A percentile compares a stretch with the other conserved stretches of the same genome.
These are phyloP conservation scores for Lepidostoma basale DNA, from an alignment of 1,140 invertebrate species.

Conservation along the genomic window DNA sequence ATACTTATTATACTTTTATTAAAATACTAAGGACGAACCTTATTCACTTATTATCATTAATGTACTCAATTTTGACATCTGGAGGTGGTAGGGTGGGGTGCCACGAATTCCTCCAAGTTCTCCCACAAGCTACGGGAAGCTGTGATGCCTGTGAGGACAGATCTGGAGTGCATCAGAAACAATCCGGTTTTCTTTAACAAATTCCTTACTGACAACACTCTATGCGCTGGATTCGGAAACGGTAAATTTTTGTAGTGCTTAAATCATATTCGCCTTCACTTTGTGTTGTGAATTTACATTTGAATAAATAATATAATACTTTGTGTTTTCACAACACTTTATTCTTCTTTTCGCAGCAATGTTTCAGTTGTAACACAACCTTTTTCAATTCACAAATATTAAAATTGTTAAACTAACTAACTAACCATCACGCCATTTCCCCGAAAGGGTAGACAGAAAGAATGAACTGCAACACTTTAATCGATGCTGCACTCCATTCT, in stretches of 20 bases:
- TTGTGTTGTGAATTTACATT: no score
- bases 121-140: slow-evolving; percentile 39
- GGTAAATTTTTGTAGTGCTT: slow-evolving; percentile 28
- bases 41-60: not conserved
- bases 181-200: slow-evolving; percentile 42
- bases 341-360: no score
- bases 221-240: slow-evolving; percentile 38
- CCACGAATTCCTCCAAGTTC: slow-evolving; percentile 7
- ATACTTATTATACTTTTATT: not conserved
- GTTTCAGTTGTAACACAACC: no score
- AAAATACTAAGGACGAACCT: not conserved
- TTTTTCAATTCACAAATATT: no score
- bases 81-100: slow-evolving; percentile 41
- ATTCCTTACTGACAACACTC: slow-evolving; percentile 27
- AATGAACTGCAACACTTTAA: no score
- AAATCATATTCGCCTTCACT: no score
- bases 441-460: no score
- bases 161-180: slow-evolving; percentile 49
- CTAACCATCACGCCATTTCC: no score
- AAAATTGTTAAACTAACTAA: no score
- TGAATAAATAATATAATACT: no score
- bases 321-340: no score
- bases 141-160: slow-evolving; percentile 49
- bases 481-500: no score
- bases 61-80: not conserved